phyloP scores from a whole-genome alignment of 2,888 invertebrate genomes.

The Tridacna gigas region DNA sequence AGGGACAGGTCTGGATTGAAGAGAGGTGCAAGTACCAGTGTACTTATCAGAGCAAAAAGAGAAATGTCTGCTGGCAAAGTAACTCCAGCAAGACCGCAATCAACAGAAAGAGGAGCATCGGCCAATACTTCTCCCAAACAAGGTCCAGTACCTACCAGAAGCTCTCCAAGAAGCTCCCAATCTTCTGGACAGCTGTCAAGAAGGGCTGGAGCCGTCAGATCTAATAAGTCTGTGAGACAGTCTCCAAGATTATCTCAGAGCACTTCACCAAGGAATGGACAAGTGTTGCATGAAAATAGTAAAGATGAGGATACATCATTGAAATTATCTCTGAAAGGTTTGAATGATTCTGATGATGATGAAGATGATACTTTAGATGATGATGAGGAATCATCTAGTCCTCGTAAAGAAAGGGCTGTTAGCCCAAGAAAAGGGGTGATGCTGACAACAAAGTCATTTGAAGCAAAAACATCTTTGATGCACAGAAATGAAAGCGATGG shows the following conservation, averaged over 20 bases:
- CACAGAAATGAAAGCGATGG: conserved; percentile 51
- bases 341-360: conserved; percentile 55
- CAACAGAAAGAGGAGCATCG: conserved; percentile 25
- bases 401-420: conserved; percentile 31
- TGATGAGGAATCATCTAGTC: conserved; percentile 33
- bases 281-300: neutral
- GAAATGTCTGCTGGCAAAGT: conserved; percentile 38
- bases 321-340: conserved; percentile 57
- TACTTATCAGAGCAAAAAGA: conserved; percentile 25
- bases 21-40: conserved; percentile 40
- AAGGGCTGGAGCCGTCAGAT: neutral
- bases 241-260: conserved; percentile 9
- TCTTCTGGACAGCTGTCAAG: conserved; percentile 13
- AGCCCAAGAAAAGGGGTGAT: conserved; percentile 51
- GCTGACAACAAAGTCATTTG: conserved; percentile 52
- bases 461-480: conserved; percentile 40
- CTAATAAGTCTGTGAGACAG: conserved; percentile 9
- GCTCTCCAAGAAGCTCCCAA: neutral
- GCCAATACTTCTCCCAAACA: conserved; percentile 25
- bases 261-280: conserved; percentile 15
- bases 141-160: conserved; percentile 7
- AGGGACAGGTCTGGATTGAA: conserved; percentile 23
- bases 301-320: conserved; percentile 33
- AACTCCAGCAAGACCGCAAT: conserved; percentile 22
- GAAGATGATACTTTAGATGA: conserved; percentile 46